phyloP scores from a whole-genome alignment of 2,113 vertebrate species.

The Tachysurus vachellii region DNA sequence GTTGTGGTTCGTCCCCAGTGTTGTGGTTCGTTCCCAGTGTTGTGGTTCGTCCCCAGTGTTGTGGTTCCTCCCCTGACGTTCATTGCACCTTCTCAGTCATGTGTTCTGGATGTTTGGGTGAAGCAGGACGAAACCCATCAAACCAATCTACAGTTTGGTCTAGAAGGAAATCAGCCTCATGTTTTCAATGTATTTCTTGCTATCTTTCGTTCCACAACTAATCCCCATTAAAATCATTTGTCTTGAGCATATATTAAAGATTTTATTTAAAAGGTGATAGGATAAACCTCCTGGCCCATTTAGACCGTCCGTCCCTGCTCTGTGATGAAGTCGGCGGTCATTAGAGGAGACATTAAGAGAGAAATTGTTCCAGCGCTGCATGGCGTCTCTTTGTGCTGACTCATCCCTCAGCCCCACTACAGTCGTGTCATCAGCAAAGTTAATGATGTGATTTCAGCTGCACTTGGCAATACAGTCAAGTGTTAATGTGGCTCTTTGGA shows the following conservation, averaged over 20 bases:
- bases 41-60: no score
- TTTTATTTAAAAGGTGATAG: background rate
- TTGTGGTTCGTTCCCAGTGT: no score
- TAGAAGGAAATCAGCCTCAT: background rate
- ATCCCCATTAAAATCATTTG: background rate
- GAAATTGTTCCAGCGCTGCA: background rate
- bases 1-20: no score
- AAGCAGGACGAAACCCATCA: background rate
- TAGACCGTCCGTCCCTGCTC: background rate
- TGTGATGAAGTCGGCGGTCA: background rate
- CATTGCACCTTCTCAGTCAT: no score
- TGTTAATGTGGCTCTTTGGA: background rate
- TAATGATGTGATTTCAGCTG: conserved; percentile 12
- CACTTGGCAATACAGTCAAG: background rate
- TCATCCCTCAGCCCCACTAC: background rate
- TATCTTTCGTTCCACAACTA: background rate
- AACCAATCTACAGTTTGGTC: background rate
- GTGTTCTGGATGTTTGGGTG: background rate
- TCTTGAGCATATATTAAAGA: background rate
- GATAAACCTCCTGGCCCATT: background rate
- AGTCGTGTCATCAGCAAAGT: conserved; percentile 18
- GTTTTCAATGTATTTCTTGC: background rate
- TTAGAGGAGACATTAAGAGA: background rate
- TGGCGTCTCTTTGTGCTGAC: background rate
- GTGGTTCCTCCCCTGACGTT: no score